Base-by-base conservation (phyloP, 1,140 invertebrate genomes). In the Saccostrea cuccullata region DNA sequence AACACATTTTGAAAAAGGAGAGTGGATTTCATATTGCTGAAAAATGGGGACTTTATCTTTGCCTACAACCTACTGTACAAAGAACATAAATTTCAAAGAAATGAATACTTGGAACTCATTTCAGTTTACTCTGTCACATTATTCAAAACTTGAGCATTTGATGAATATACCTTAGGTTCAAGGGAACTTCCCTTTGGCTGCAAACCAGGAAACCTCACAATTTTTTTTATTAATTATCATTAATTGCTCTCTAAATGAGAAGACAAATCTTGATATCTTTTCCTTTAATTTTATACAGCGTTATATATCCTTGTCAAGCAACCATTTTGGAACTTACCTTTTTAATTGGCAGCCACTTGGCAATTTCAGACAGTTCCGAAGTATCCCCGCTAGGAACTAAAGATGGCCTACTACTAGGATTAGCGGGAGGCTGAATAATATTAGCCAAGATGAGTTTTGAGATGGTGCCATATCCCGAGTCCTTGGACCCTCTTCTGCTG, bases 381-480 rank as follows among this genome's bases (percentile, higher is more conserved):
- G 15, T 77, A 15, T 77, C 70, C 30, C 70, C 70, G 15, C 30
- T 77, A 11, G 70, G 70, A 36, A 77, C 26, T 8, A 77, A 77
- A 11, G 70, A 26, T 26, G 26, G 26, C 70, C 70, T 26, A 36
- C 8, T 77, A 30, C 15, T 77, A 30, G 23, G 70, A 67, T 23
- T 23, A 67, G 60, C 20, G 0, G 70, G 15, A 15, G 23, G 70
- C 70, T 77, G 70, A 36, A 77, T 77, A 12, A 77, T 77, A 1
- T 77, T 77, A 26, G 70, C 70, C 70, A 77, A 26, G 30, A 77
- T 77, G n/a, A 55, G 20, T 17, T 26, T 73, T 9, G 55, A 86
- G 30, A 73, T 26, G 2, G 64, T 47, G 30, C 47, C 86, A 20
- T 73, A 47, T 20, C 30, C 20, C 15, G 26, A 82, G 67, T 86